A percentile compares a stretch with the other conserved stretches of the same genome.
Evolutionary conservation across 30 jellyfish, hydroid and myxozoan genomes (phyloP).

Genomic region (Cassiopea andromeda): DNA sequence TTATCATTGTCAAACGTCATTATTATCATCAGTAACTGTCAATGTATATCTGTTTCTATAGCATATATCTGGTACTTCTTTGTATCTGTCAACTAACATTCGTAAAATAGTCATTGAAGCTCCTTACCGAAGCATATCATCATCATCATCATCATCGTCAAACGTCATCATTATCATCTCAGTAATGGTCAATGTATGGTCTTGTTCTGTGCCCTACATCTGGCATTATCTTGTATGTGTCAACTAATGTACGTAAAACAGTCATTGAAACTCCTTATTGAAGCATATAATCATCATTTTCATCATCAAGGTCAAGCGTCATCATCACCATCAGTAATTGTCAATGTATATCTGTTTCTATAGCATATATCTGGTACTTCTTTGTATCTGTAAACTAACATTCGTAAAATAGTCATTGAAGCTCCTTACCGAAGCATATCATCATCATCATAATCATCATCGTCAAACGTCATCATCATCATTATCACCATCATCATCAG

Average conservation of each 20-base stretch:
- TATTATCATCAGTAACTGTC: not conserved
- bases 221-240: not conserved
- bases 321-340: not conserved
- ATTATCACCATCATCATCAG: constrained; percentile 2
- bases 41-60: not conserved
- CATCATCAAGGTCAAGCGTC: constrained; percentile 1
- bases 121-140: not conserved
- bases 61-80: not conserved
- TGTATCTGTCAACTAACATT: not conserved
- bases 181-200: not conserved
- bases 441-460: constrained; percentile 22
- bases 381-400: not conserved
- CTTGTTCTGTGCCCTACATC: not conserved
- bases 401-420: not conserved
- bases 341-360: not conserved
- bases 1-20: not conserved
- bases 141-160: constrained; percentile 16
- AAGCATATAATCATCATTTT: constrained; percentile 7
- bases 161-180: constrained; percentile 7
- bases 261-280: constrained; percentile 5
- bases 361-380: not conserved
- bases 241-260: not conserved
- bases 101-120: not conserved
- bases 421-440: not conserved
- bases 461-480: constrained; percentile 6